These are phyloP conservation scores for Delphinapterus leucas DNA, from an alignment of 2,113 vertebrate species.

Conservation along the genomic window DNA sequence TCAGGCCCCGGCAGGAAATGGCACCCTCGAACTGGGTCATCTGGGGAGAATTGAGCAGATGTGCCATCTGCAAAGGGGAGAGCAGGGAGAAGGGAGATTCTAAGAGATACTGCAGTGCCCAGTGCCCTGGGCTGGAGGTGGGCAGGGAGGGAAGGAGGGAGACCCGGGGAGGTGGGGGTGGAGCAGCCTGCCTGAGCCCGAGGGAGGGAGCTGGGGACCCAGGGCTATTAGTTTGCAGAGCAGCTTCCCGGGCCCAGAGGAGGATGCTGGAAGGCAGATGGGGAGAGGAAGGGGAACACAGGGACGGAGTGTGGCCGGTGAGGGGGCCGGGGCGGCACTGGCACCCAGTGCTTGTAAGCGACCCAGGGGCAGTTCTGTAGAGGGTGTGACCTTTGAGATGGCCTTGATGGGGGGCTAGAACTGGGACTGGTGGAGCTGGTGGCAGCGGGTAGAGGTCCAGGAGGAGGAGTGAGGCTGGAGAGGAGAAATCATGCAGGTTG, in stretches of 20 bases:
- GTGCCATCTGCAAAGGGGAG: no score
- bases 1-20: neutral
- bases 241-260: no score
- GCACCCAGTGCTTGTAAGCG: rapidly evolving
- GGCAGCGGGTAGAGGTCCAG: neutral
- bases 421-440: neutral
- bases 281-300: neutral
- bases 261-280: neutral
- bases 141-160: no score
- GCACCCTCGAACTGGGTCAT: neutral
- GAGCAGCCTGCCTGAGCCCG: no score
- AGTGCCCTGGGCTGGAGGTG: rapidly evolving
- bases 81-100: no score
- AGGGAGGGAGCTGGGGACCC: neutral
- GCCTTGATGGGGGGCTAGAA: neutral
- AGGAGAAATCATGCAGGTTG: rapidly evolving
- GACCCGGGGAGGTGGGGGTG: no score
- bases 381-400: neutral
- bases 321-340: rapidly evolving
- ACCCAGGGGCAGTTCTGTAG: rapidly evolving
- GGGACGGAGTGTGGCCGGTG: rapidly evolving
- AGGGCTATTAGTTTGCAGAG: neutral
- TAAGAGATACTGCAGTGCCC: rapidly evolving
- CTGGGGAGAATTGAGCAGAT: neutral
- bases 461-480: no score